A percentile compares a stretch with the other conserved stretches of the same genome.
Conservation (phyloP, 2,797 vertebrate genomes). For the Brachyalestes nurse region DNA sequence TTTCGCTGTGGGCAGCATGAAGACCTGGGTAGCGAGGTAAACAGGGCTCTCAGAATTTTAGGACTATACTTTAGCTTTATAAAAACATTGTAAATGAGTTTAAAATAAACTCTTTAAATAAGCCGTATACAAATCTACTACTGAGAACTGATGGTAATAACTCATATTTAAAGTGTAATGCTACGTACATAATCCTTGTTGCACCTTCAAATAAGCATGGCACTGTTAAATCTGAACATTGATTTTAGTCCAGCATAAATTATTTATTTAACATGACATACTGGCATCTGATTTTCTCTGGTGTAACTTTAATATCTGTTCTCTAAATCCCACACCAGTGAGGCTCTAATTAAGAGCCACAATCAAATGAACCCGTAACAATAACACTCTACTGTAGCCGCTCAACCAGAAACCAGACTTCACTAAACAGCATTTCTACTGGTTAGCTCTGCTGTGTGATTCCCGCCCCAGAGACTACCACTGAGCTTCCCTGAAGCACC, state of each 20-base stretch:
- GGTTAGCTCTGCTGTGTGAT: no score
- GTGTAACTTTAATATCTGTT: not conserved
- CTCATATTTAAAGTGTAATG: no score
- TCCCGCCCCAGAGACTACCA: not conserved
- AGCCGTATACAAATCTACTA: no score
- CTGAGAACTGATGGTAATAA: no score
- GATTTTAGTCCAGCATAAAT: not conserved
- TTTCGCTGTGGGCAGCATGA: no score
- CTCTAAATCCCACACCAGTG: not conserved
- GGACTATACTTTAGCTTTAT: no score
- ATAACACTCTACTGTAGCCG: not conserved
- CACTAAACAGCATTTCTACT: not conserved
- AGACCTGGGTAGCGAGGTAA: no score
- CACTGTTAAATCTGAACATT: not conserved
- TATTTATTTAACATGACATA: not conserved
- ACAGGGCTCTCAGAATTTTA: no score
- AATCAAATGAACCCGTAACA: not conserved
- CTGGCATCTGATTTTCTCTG: not conserved
- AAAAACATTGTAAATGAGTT: no score
- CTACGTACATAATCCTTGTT: no score
- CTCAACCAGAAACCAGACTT: constrained; percentile 9
- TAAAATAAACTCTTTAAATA: no score
- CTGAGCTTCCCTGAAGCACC: not conserved
- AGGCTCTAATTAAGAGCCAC: not conserved
- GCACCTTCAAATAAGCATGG: not conserved